Base-by-base conservation (phyloP, 2,888 invertebrate genomes). In the Dasysyrphus tricinctus region DNA sequence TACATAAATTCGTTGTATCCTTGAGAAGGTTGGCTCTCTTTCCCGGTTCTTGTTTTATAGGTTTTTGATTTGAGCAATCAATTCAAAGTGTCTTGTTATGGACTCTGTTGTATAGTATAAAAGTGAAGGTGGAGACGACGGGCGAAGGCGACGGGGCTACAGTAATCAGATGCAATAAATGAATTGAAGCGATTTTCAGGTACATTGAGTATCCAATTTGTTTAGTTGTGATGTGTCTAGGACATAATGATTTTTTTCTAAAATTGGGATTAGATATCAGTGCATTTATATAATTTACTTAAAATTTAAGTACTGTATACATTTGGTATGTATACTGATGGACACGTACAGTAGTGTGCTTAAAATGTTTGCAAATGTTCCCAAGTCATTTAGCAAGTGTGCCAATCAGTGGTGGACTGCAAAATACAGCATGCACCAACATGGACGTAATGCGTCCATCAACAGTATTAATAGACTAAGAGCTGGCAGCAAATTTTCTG, bases 61-160 rank as follows among this genome's bases (percentile, higher is more conserved):
- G 61, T 65, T 82, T 86, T 82, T 86, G 86, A 86, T 86, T 86
- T 79, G 79, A 86, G 82, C 78, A 82, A 86, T 86, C 86, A 86
- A 86, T 86, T 86, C 72, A 32, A 67, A 74, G 70, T 70, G 78
- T 79, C 85, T 78, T 74, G 73, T 81, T 81, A 76, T 54, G 54
- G 69, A 54, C 51, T 54, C 29, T 24, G 6, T 29, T 54, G n/a
- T n/a, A n/a, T 24, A 24, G 24, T n/a, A 54, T 51, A 29, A 11
- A 9, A 42, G 1, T 49, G 19, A 54, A 44, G 69, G 29, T 44
- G 37, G 65, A 37, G 56, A 24, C 14, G 54, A 32, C 1, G 49
- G 42, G 32, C 5, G 5, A 32, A 59, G 56, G 14, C 32, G 72
- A 24, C 12, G 34, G 16, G 54, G 56, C 16, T 47, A 69, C 42